phyloP scores from a whole-genome alignment of 1,140 invertebrate species.

The Luehdorfia chinensis region DNA sequence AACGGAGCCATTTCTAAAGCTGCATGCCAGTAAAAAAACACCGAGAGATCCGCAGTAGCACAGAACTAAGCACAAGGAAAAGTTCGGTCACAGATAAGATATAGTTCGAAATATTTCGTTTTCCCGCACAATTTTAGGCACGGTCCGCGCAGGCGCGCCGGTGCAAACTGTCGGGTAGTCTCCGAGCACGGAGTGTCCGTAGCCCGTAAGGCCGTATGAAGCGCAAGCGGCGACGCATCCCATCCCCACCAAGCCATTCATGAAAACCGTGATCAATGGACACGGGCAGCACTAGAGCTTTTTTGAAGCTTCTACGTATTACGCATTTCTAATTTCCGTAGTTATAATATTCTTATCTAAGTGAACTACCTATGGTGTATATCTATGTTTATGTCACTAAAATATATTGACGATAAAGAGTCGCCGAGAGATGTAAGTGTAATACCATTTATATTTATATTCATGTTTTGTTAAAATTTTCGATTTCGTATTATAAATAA shows the following conservation, averaged over 20 bases:
- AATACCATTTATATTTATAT: too few species aligned
- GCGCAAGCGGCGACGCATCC: conserved; percentile 17
- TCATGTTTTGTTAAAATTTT: too few species aligned
- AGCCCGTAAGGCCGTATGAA: too few species aligned
- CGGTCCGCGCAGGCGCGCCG: conserved; percentile 46
- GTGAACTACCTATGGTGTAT: too few species aligned
- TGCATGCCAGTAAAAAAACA: conserved; percentile 46
- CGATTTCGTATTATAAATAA: too few species aligned
- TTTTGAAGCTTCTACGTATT: conserved; percentile 33
- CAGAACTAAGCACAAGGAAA: conserved; percentile 44
- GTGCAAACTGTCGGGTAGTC: conserved; percentile 42
- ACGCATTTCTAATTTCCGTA: neutral
- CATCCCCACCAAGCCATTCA: conserved; percentile 63
- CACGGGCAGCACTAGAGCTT: conserved; percentile 25
- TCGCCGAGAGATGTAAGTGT: too few species aligned
- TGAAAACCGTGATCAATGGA: conserved; percentile 56
- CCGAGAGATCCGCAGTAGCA: conserved; percentile 30
- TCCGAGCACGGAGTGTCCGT: conserved; percentile 28
- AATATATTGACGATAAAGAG: too few species aligned
- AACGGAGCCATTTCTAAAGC: conserved; percentile 50
- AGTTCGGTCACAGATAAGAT: conserved; percentile 35
- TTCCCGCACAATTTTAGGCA: conserved; percentile 43
- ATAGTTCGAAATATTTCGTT: conserved; percentile 43
- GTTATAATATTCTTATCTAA: neutral
- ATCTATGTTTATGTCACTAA: too few species aligned